Evolutionary conservation across 2,888 invertebrate genomes (phyloP).

Genomic region (Drosophila putrida): DNA sequence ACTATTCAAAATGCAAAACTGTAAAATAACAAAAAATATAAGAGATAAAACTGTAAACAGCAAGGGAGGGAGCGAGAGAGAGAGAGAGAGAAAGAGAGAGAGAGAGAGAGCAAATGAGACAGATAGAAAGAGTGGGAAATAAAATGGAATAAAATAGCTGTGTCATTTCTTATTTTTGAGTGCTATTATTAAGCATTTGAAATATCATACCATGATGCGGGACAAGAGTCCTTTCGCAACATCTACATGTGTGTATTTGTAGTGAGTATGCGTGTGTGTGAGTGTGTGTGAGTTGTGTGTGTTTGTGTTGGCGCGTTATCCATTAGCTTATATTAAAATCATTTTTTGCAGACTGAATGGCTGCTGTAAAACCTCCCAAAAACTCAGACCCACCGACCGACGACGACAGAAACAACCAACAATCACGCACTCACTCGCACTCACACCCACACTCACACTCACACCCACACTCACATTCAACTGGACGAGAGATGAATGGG

Average conservation of each 20-base stretch:
- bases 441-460: constrained; percentile 21
- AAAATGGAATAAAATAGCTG: constrained; percentile 72
- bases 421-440: constrained; percentile 37
- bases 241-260: constrained; percentile 23
- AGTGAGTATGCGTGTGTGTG: not conserved
- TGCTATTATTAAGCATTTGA: constrained; percentile 80
- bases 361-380: constrained; percentile 41
- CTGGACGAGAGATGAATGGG: constrained; percentile 62
- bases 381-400: constrained; percentile 33
- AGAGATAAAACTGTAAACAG: not conserved
- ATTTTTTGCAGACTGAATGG: constrained; percentile 76
- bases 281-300: constrained; percentile 27
- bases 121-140: constrained; percentile 5
- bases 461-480: constrained; percentile 13
- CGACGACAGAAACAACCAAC: constrained; percentile 47
- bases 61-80: not conserved
- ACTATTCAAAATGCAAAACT: constrained; percentile 19
- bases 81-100: not conserved
- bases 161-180: constrained; percentile 76
- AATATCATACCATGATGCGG: constrained; percentile 80
- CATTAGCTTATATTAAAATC: constrained; percentile 81
- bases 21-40: constrained; percentile 14
- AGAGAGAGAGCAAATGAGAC: not conserved
- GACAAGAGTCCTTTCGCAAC: constrained; percentile 45
- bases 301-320: constrained; percentile 74